phyloP scores from a whole-genome alignment of 2,113 vertebrate species.

The Tychaedon coryphoeus region DNA sequence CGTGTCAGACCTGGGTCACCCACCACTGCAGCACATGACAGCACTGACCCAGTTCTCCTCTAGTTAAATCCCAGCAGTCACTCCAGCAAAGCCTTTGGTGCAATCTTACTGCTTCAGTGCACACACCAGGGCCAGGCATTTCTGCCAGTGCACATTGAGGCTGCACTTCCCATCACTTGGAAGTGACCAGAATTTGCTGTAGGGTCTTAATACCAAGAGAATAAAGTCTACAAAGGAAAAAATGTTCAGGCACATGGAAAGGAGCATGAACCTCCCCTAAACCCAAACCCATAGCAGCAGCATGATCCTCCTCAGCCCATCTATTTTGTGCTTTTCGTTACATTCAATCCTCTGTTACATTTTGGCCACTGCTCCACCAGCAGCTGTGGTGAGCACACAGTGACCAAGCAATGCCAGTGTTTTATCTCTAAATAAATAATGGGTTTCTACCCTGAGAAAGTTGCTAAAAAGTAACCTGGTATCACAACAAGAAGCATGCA shows the following conservation, averaged over 20 bases:
- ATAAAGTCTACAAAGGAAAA: background rate
- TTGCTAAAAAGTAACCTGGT: background rate
- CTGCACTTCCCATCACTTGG: background rate
- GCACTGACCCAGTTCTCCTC: background rate
- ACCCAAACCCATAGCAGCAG: background rate
- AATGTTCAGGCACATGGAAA: background rate
- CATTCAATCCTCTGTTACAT: background rate
- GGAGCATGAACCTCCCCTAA: background rate
- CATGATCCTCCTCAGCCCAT: background rate
- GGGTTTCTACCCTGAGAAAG: background rate
- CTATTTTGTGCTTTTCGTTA: background rate
- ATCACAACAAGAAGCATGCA: background rate
- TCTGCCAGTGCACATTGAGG: background rate
- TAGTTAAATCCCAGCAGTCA: background rate
- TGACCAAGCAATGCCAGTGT: background rate
- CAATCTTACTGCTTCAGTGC: background rate
- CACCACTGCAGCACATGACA: background rate
- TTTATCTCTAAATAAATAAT: slow-evolving; percentile 31
- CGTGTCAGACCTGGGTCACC: fast-evolving
- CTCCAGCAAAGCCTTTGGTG: background rate
- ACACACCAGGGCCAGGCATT: background rate
- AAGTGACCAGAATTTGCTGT: background rate
- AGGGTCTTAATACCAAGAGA: background rate
- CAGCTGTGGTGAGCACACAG: fast-evolving
- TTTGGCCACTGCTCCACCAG: background rate